Conservation (phyloP, 2,797 vertebrate species). For the Mus spretus region DNA sequence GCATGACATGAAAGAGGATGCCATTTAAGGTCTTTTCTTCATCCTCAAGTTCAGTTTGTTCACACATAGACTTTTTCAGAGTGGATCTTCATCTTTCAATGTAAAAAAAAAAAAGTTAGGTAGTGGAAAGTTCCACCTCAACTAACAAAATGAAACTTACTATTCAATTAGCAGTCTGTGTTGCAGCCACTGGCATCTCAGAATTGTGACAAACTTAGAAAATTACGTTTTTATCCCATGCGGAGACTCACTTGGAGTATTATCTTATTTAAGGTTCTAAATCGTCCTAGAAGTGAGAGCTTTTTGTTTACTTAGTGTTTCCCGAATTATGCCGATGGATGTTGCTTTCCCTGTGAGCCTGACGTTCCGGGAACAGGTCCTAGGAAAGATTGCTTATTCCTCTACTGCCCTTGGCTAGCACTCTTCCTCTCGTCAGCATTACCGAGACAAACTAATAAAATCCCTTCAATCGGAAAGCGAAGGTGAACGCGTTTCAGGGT, state of each 20-base stretch:
- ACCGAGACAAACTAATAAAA: not conserved
- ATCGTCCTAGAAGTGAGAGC: not conserved
- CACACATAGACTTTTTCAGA: constrained; percentile 62
- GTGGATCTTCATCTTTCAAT: constrained; percentile 28
- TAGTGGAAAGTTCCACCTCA: not conserved
- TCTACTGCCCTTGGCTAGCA: not conserved
- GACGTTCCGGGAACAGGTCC: not conserved
- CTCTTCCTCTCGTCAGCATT: constrained; percentile 17
- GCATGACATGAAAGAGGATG: not conserved
- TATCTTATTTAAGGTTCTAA: constrained; percentile 11
- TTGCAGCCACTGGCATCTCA: constrained; percentile 27
- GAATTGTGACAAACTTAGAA: not conserved
- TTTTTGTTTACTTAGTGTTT: constrained; percentile 4
- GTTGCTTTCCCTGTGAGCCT: not conserved
- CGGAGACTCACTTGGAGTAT: not conserved
- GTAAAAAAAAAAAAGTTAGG: not conserved
- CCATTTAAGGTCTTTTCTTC: constrained; percentile 12
- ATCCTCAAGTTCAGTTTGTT: constrained; percentile 26
- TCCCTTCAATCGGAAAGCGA: constrained; percentile 39
- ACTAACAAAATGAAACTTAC: not conserved
- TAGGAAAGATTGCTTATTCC: not conserved
- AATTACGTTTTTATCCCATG: constrained; percentile 39
- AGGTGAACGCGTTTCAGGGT: constrained; percentile 36
- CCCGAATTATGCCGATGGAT: not conserved
- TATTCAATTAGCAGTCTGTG: not conserved